Evolutionary conservation across 2,113 vertebrate genomes (phyloP).

Genomic region (Antechinus stuartii): DNA sequence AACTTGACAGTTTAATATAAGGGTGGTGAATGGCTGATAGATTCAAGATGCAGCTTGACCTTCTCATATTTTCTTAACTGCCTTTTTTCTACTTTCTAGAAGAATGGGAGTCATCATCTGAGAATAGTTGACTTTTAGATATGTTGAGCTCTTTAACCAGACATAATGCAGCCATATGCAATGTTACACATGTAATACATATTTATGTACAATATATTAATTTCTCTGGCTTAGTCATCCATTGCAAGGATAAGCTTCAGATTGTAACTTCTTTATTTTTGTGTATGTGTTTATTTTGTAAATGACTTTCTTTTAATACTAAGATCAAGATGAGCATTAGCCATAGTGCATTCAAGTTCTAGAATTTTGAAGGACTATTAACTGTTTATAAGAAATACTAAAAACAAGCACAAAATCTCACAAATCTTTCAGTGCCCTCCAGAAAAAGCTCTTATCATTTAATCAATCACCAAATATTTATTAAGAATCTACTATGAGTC

Average conservation of each 20-base stretch:
- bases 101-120: slow-evolving; percentile 35
- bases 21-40: slow-evolving; percentile 37
- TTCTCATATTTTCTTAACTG: slow-evolving; percentile 45
- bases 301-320: background rate
- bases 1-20: slow-evolving; percentile 49
- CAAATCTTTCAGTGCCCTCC: background rate
- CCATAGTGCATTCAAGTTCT: background rate
- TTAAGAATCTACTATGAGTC: background rate
- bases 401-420: background rate
- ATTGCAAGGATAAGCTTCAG: background rate
- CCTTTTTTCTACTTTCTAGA: background rate
- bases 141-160: background rate
- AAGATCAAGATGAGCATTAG: background rate
- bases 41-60: slow-evolving; percentile 63
- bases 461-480: background rate
- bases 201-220: background rate
- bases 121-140: slow-evolving; percentile 14
- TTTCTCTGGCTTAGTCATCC: background rate
- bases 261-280: background rate
- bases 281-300: background rate
- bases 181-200: background rate
- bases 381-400: background rate
- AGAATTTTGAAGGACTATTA: background rate
- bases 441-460: background rate
- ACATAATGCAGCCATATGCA: background rate